Evolutionary conservation across 2,113 vertebrate species (phyloP), one percentile per base, ranked within the genome.

Genomic region (Atrichornis clamosus): DNA sequence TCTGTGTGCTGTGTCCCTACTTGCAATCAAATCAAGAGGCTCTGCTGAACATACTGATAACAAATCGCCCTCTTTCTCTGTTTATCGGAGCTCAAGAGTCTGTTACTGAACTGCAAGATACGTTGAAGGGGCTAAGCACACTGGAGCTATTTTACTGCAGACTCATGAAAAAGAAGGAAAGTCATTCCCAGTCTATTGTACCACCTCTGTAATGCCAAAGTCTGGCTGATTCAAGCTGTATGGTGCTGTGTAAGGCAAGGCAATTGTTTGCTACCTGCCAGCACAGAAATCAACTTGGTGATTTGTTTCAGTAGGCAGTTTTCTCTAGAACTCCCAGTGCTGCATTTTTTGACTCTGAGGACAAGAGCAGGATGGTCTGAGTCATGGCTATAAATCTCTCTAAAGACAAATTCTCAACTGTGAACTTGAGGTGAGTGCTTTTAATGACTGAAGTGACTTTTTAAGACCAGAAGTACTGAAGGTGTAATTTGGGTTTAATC

Each of bases 211-310:
- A 84, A 83, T 17, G 15, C 30, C 39, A 4, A 37, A 73, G 20
- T 80, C 15, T 55, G 63, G 11, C 58, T 79, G 69, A 59, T 74
- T 27, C 0, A 5, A 67, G 33, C 13, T 59, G 1, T 39, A 16
- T 65, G 49, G 9, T 87, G 60, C 86, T 81, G 1, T 0, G 0
- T 67, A 28, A 60, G 0, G 1, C 8, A 24, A 44, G 27, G 67
- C 27, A 46, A 55, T 50, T 69, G 42, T 87, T 84, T 87, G 28
- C 55, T 65, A 22, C 23, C 24, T 93, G 84, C 28, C 52, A 79
- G 67, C 27, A 11, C 33, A 74, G 68, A 69, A 76, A 46, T 59
- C 35, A 47, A 0, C 56, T 63, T 1, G 1, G 27, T 65, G 67
- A 80, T 83, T 90, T 83, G 33, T 92, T 88, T 87, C 42, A 56